These are phyloP conservation scores for Gastrophryne carolinensis DNA, from an alignment of 2,797 vertebrate species.

Conservation along the genomic window DNA sequence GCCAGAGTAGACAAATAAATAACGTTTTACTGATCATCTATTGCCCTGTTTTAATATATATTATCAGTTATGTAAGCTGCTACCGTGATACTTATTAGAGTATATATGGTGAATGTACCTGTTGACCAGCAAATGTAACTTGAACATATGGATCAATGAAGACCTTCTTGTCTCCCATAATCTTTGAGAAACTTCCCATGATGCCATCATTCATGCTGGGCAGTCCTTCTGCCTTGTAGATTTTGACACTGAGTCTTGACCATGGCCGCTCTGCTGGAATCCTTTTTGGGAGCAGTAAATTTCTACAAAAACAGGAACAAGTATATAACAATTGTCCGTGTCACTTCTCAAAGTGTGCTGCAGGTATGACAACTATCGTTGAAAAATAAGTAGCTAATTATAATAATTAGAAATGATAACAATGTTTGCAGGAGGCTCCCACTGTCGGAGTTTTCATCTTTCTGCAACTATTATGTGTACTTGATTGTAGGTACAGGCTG, in stretches of 20 bases:
- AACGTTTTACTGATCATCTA: too few relatives aligned
- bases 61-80: background rate
- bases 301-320: constrained; percentile 74
- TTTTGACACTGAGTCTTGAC: constrained; percentile 82
- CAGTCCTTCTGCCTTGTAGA: constrained; percentile 85
- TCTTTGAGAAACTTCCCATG: constrained; percentile 84
- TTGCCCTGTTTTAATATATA: background rate
- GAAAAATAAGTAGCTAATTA: too few relatives aligned
- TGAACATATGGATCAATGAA: constrained; percentile 87
- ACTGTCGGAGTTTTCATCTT: too few relatives aligned
- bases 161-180: constrained; percentile 79
- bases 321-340: too few relatives aligned
- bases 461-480: too few relatives aligned
- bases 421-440: too few relatives aligned
- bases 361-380: too few relatives aligned
- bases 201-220: constrained; percentile 85
- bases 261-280: constrained; percentile 84
- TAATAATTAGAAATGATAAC: too few relatives aligned
- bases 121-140: constrained; percentile 86
- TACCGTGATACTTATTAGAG: background rate
- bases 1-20: too few relatives aligned
- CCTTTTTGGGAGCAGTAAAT: constrained; percentile 84
- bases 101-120: constrained; percentile 69
- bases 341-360: too few relatives aligned
- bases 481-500: too few relatives aligned